Evolutionary conservation across 2,113 vertebrate species (phyloP).

Genomic region (Podarcis cretensis): DNA sequence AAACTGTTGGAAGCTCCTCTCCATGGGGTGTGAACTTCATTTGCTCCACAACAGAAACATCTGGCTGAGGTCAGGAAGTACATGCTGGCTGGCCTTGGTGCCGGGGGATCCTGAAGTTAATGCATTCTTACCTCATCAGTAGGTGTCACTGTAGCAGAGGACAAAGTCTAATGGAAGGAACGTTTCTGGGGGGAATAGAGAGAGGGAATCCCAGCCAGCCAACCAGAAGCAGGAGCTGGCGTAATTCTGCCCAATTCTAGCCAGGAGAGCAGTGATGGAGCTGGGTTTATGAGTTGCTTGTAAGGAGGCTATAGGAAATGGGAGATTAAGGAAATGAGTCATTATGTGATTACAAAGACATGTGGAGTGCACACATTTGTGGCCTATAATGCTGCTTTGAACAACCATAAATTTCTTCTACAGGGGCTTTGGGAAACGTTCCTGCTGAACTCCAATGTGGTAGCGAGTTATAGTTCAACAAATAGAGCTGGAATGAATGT

Average conservation of each 20-base stretch:
- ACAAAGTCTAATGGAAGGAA: conserved; percentile 66
- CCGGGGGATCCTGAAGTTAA: conserved; percentile 50
- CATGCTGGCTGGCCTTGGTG: conserved; percentile 65
- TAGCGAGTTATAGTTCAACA: conserved; percentile 54
- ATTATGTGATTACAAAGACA: conserved; percentile 79
- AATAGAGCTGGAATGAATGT: conserved; percentile 52
- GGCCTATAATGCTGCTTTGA: conserved; percentile 61
- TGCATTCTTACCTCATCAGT: conserved; percentile 74
- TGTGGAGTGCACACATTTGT: conserved; percentile 73
- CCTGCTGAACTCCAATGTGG: conserved; percentile 58
- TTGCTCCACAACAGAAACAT: conserved; percentile 69
- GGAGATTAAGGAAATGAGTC: conserved; percentile 78
- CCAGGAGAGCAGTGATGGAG: conserved; percentile 64
- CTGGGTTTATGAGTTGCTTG: conserved; percentile 72
- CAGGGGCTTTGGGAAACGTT: conserved; percentile 55
- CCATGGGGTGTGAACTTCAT: conserved; percentile 56
- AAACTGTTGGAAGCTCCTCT: conserved; percentile 37
- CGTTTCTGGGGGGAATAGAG: conserved; percentile 55
- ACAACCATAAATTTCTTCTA: conserved; percentile 64
- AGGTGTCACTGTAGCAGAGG: conserved; percentile 74
- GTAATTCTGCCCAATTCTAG: conserved; percentile 66
- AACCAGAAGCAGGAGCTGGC: conserved; percentile 64
- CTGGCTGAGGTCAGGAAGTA: conserved; percentile 72
- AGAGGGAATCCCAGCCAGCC: conserved; percentile 59
- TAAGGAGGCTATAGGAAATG: conserved; percentile 77